These are phyloP conservation scores for Syngnathus acus DNA, from an alignment of 2,797 vertebrate genomes.

Conservation along the genomic window DNA sequence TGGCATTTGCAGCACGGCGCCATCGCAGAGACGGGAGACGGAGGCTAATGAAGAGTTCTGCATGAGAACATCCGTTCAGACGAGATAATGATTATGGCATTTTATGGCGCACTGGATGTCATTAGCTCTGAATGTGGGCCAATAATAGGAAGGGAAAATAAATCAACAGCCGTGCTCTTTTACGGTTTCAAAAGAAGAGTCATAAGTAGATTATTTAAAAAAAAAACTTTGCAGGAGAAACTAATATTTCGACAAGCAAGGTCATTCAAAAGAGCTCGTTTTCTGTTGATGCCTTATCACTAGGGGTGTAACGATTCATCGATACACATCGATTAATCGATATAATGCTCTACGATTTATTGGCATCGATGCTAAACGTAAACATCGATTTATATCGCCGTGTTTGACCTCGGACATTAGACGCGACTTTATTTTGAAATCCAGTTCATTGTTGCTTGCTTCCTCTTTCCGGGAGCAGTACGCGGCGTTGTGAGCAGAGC, in stretches of 20 bases:
- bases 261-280: neutral
- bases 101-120: conserved; percentile 27
- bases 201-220: neutral
- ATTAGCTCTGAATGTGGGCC: conserved; percentile 25
- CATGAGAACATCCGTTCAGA: conserved; percentile 21
- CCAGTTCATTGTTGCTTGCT: too few species aligned
- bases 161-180: conserved; percentile 3
- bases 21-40: conserved; percentile 7
- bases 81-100: conserved; percentile 37
- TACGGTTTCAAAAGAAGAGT: neutral
- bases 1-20: conserved; percentile 1
- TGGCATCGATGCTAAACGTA: too few species aligned
- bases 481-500: too few species aligned
- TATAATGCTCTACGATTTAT: too few species aligned
- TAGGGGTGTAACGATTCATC: too few species aligned
- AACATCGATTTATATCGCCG: too few species aligned
- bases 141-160: conserved; percentile 12
- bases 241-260: neutral
- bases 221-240: neutral
- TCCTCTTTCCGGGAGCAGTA: too few species aligned
- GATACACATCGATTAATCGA: too few species aligned
- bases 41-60: conserved; percentile 29
- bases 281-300: neutral
- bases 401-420: too few species aligned
- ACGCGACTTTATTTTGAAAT: too few species aligned